phyloP scores from a whole-genome alignment of 35 echinoderm and acorn worm species.

The Ophiothrix spiculata region DNA sequence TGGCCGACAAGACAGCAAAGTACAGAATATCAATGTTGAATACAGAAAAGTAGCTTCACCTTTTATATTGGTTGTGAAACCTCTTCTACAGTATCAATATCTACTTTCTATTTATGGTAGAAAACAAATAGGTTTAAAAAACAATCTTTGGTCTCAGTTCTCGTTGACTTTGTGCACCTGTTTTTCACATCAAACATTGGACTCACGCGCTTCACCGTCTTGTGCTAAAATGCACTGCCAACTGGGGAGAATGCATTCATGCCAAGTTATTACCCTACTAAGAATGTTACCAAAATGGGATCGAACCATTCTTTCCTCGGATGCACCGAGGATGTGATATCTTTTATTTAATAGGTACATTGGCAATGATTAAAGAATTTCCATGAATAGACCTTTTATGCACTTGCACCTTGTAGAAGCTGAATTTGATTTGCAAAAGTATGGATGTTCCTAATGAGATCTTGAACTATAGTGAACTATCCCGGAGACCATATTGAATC shows the following conservation, averaged over 20 bases:
- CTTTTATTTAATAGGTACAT: not conserved
- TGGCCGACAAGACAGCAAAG: not conserved
- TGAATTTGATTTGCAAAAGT: too few relatives aligned
- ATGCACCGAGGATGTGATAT: not conserved
- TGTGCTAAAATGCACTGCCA: not conserved
- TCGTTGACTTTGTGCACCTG: not conserved
- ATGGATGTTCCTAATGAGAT: too few relatives aligned
- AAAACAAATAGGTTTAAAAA: not conserved
- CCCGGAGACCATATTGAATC: too few relatives aligned
- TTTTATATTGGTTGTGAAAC: not conserved
- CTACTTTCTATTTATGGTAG: not conserved
- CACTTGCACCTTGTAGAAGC: too few relatives aligned
- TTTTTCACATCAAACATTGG: not conserved
- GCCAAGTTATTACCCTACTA: not conserved
- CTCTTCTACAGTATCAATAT: not conserved
- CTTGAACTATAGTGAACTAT: too few relatives aligned
- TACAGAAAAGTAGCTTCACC: not conserved
- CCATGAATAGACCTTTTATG: too few relatives aligned
- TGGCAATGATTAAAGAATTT: not conserved
- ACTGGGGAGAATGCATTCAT: not conserved
- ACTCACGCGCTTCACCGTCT: not conserved
- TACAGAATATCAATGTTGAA: not conserved
- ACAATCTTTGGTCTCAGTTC: not conserved
- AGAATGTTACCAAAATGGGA: not conserved
- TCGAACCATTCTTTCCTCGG: not conserved